These are phyloP conservation scores for Rhadina sibilatrix DNA, from an alignment of 2,113 vertebrate species.

Conservation along the genomic window DNA sequence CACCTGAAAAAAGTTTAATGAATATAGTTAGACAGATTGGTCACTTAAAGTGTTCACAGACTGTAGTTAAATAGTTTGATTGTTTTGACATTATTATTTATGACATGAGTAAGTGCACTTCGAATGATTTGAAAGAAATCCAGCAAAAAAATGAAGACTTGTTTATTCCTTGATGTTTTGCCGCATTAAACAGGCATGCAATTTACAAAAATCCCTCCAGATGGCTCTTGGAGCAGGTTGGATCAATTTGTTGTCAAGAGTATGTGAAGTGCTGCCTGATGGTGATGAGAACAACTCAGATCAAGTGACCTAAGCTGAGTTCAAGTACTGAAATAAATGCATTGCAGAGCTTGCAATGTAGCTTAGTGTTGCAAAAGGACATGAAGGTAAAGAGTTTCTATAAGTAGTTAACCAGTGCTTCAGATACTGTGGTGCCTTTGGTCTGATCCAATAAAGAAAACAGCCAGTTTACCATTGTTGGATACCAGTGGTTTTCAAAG, in stretches of 20 bases:
- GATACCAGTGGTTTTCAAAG: neutral
- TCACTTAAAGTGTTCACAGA: neutral
- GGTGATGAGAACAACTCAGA: neutral
- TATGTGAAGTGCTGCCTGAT: neutral
- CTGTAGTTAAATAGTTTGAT: neutral
- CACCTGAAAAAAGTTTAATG: accelerated
- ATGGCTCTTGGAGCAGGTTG: neutral
- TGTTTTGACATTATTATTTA: neutral
- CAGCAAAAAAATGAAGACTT: neutral
- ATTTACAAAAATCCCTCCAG: neutral
- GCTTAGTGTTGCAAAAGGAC: neutral
- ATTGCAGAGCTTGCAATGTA: neutral
- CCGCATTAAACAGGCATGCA: neutral
- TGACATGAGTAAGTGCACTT: neutral
- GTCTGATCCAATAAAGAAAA: neutral
- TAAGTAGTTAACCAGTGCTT: neutral
- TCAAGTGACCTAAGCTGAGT: accelerated
- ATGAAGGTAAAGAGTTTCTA: neutral
- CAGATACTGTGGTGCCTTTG: neutral
- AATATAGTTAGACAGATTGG: neutral
- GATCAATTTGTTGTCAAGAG: neutral
- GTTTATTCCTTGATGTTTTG: neutral
- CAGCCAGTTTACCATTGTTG: neutral
- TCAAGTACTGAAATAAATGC: neutral
- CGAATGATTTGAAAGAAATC: neutral